A percentile compares a stretch with the other conserved stretches of the same genome.
Conservation (phyloP, 2,888 invertebrate genomes). For the Phyto melanocephala region DNA sequence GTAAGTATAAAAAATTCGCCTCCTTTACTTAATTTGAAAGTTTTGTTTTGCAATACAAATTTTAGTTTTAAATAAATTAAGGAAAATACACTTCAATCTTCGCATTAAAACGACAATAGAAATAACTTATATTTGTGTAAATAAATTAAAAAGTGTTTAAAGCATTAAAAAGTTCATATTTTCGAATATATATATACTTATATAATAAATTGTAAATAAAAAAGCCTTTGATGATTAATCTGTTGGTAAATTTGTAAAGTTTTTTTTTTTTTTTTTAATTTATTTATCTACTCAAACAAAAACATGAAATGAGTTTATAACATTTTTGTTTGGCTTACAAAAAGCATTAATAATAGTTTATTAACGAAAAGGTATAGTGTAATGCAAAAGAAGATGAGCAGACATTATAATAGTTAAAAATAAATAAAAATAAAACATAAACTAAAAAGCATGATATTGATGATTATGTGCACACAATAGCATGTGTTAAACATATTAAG, state of each 20-base stretch:
- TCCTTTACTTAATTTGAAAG: no score
- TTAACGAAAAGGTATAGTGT: no score
- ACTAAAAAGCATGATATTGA: not conserved
- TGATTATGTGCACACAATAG: slow-evolving; percentile 2
- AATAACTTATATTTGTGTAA: slow-evolving; percentile 1
- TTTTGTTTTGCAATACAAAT: no score
- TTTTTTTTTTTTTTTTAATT: not conserved
- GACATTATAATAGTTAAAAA: no score
- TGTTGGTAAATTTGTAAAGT: not conserved
- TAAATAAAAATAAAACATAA: not conserved
- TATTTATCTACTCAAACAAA: no score
- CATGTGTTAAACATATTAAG: not conserved
- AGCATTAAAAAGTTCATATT: no score
- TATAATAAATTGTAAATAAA: no score
- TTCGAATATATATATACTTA: no score
- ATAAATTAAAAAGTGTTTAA: no score
- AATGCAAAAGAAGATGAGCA: no score
- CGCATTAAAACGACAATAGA: slow-evolving; percentile 12
- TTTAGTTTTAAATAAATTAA: not conserved
- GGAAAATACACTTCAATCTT: not conserved
- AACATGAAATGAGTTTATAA: not conserved
- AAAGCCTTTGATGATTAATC: not conserved
- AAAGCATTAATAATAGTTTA: not conserved
- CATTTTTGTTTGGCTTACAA: not conserved
- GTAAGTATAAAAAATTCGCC: no score